Evolutionary conservation across 2,888 invertebrate species (phyloP), one percentile per base, ranked within the genome.

Genomic region (Macropis europaea): DNA sequence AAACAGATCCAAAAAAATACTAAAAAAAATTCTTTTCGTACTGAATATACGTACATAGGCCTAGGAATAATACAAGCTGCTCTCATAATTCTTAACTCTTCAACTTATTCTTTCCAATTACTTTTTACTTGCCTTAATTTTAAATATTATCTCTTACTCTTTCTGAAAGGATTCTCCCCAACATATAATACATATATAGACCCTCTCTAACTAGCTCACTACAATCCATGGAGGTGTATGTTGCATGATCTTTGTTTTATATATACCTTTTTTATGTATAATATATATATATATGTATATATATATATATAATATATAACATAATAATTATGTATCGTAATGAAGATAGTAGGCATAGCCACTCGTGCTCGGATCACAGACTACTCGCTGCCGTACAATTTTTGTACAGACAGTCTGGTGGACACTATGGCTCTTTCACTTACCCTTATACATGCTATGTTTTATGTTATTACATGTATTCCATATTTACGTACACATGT

Each of bases 341-440:
- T 88, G 85, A 88, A 89, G 86, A 88, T 87, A 89, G 84, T 89
- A 89, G 89, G 89, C 89, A 86, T 89, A 88, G 89, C 89, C 89
- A 89, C 88, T 82, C 85, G 87, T 88, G 88, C 86, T 88, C 88
- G 82, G 86, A 89, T 89, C 89, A 89, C 89, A 89, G 89, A 89
- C 89, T 89, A 88, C 87, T 89, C 84, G 85, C 88, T 89, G 88
- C 79, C 84, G 89, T 86, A 85, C 86, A 77, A 68, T 69, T 67
- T 52, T 53, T 68, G 84, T 87, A 88, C 88, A 85, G 82, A 88
- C 88, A 88, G 87, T 89, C 87, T 86, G 88, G 80, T 87, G 87
- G 88, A 88, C 88, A 89, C 89, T 85, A 88, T 89, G 89, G 89
- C 89, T 89, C 84, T 78, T 62, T 81, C 75, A 67, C 73, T 81